Base-by-base conservation (phyloP, 1,140 invertebrate genomes). In the Pygmarrhopalites habei region DNA sequence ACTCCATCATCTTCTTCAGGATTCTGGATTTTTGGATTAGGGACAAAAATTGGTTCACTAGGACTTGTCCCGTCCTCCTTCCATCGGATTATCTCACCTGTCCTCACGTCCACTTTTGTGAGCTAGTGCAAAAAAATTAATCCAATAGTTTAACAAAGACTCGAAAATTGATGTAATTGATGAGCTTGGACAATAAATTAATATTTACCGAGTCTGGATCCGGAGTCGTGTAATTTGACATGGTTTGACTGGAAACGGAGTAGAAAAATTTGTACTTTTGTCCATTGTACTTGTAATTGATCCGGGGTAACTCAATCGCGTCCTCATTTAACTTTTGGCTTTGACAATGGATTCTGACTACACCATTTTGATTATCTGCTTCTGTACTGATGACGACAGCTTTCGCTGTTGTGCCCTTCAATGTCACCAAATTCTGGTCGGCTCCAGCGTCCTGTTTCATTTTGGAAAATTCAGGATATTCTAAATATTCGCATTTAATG, bases 261-360 rank as follows among this genome's bases (percentile, higher is more conserved):
- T 77, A 78, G 26, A 73, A 67, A 60, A 73, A 78, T 35, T 70
- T 66, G 62, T 78, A 77, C 26, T 73, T 69, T 56, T 70, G 63
- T 17, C 74, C 76, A 69, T 76, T 77, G 57, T 53, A 72, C 26
- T 70, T 64, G 59, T 78, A 77, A 66, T 78, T 77, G 21, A 78
- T 77, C 32, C 72, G 66, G 19, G 77, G 75, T 15, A 78, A 60
- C 58, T 76, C 75, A 14, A 69, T 10, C n/a, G n/a, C n/a, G n/a
- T n/a, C n/a, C n/a, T n/a, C n/a, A n/a, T n/a, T n/a, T n/a, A n/a
- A n/a, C n/a, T n/a, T n/a, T n/a, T n/a, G n/a, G n/a, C n/a, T n/a
- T n/a, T n/a, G n/a, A n/a, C 12, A 41, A 41, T 41, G 39, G 12
- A 41, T n/a, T 41, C n/a, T 41, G 39, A 41, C 39, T 12, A 12